Base-by-base conservation (phyloP, 2,113 vertebrate genomes). In the Oceanites oceanicus region DNA sequence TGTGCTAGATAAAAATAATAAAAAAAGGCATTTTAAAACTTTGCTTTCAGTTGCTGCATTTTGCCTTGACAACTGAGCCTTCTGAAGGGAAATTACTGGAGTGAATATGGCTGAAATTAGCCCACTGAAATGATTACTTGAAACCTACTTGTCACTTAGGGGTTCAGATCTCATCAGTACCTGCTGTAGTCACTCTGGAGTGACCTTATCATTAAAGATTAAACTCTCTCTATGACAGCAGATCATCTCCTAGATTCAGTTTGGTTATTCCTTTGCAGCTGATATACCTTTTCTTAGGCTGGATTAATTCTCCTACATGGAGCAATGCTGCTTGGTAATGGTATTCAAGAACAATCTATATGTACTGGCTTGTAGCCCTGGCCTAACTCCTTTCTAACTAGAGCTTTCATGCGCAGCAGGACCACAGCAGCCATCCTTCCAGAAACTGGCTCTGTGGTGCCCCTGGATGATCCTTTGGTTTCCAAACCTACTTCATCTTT, bases 11-110 rank as follows among this genome's bases (percentile, higher is more conserved):
- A 73, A 88, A 95, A 93, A 76, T 52, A 58, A 86, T 58, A 2
- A 29, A 34, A 45, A 85, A 85, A 80, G 4, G 9, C 23, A 81
- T 76, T 90, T 92, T 42, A 66, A 93, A 94, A 32, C 63, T 73
- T 89, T 68, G 70, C 66, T 93, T 91, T 90, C 40, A 79, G 74
- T 45, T 44, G 11, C 59, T 53, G 29, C 23, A 42, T 93, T 93
- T 80, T 81, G 65, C 65, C 62, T 59, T 71, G 47, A 65, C 5
- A 32, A 45, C 3, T 74, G 59, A 74, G 30, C 16, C 36, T 88
- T 84, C 63, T 56, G 82, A 88, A 93, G 23, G 21, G 78, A 88
- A 82, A 82, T 75, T 91, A 94, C 63, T 88, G 82, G 75, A 80
- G 22, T 58, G 38, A 70, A 70, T 73, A 23, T 50, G 32, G 14